These are phyloP conservation scores for Entelurus aequoreus DNA, from an alignment of 2,113 vertebrate species.

Conservation along the genomic window DNA sequence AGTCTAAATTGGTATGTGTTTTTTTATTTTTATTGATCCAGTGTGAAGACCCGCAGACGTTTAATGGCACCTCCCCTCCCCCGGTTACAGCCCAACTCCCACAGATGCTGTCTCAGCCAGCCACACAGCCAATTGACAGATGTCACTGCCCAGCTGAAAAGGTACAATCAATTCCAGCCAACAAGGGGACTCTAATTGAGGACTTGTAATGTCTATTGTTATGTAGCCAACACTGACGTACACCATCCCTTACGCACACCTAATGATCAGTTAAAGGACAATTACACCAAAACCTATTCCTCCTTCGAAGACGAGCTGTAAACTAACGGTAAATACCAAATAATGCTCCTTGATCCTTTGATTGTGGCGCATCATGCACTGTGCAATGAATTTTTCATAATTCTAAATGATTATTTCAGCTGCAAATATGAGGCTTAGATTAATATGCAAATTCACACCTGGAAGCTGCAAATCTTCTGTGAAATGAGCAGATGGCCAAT, in stretches of 20 bases:
- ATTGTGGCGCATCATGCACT: not conserved
- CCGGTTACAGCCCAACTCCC: slow-evolving; percentile 61
- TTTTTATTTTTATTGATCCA: slow-evolving; percentile 65
- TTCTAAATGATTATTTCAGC: slow-evolving; percentile 1
- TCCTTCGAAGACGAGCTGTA: slow-evolving; percentile 21
- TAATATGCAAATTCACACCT: slow-evolving; percentile 28
- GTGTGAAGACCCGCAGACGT: slow-evolving; percentile 70
- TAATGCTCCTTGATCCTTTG: not conserved
- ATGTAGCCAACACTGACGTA: slow-evolving; percentile 34
- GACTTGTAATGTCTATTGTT: slow-evolving; percentile 42
- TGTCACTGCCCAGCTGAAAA: slow-evolving; percentile 83
- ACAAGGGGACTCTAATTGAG: slow-evolving; percentile 42
- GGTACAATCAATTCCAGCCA: slow-evolving; percentile 69
- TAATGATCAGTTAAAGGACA: slow-evolving; percentile 45
- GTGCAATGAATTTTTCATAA: slow-evolving; percentile 11
- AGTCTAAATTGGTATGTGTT: slow-evolving; percentile 40
- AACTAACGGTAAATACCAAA: slow-evolving; percentile 14
- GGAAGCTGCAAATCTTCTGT: slow-evolving; percentile 5
- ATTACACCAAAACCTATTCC: slow-evolving; percentile 33
- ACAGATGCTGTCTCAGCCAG: slow-evolving; percentile 68
- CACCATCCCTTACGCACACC: slow-evolving; percentile 27
- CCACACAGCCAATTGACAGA: slow-evolving; percentile 64
- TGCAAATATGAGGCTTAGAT: slow-evolving; percentile 15
- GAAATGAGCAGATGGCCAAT: slow-evolving; percentile 15
- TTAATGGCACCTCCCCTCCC: slow-evolving; percentile 67